These are phyloP conservation scores for Synergus laeviventris DNA, from an alignment of 2,888 invertebrate species.

Conservation along the genomic window DNA sequence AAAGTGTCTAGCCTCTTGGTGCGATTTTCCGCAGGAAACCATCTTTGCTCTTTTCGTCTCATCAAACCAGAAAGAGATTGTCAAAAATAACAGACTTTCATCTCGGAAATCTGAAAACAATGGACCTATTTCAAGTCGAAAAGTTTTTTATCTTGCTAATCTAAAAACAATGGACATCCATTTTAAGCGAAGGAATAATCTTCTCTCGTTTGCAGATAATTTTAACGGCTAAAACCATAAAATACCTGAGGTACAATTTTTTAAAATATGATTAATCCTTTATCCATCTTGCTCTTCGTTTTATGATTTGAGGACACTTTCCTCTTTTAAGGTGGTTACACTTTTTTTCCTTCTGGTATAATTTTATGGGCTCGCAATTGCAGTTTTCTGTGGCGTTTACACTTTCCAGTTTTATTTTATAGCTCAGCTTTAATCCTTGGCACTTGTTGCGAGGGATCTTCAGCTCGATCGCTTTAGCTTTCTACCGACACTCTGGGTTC, in stretches of 20 bases:
- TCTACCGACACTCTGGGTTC: slow-evolving; percentile 36
- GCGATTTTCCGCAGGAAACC: slow-evolving; percentile 43
- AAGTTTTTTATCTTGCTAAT: not conserved
- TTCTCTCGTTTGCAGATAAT: too few species aligned
- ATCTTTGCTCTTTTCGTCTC: not conserved
- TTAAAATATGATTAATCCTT: too few species aligned
- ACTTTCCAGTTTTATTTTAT: slow-evolving; percentile 2
- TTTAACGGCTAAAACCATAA: too few species aligned
- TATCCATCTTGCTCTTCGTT: too few species aligned
- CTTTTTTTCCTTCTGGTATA: not conserved
- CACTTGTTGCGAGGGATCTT: not conserved
- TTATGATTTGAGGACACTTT: too few species aligned
- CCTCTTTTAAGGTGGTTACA: not conserved
- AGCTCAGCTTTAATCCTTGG: not conserved
- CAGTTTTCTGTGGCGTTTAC: not conserved
- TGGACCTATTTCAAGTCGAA: too few species aligned
- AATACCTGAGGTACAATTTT: too few species aligned
- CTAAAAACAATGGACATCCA: too few species aligned
- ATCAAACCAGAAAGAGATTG: not conserved
- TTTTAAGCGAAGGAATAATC: too few species aligned
- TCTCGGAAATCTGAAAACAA: not conserved
- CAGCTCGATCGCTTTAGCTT: not conserved
- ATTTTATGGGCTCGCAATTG: not conserved
- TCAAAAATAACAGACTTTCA: not conserved
- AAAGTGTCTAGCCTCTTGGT: slow-evolving; percentile 46